Evolutionary conservation across 2,113 vertebrate species (phyloP).

Genomic region (Ranitomeya imitator): DNA sequence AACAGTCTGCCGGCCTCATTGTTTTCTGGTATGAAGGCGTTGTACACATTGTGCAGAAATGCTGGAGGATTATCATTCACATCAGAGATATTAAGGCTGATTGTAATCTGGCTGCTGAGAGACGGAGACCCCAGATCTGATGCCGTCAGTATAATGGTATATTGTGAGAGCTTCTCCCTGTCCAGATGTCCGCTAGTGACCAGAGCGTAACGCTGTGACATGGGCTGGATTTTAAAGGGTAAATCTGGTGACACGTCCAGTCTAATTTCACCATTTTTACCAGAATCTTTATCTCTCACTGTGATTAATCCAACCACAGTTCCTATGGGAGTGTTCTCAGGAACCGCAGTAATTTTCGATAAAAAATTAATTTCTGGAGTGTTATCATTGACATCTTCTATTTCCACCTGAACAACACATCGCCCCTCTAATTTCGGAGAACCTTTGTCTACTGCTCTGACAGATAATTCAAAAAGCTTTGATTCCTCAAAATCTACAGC

Average conservation of each 20-base stretch:
- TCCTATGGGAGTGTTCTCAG: conserved; percentile 66
- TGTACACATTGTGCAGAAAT: conserved; percentile 63
- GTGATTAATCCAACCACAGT: conserved; percentile 72
- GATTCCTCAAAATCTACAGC: conserved; percentile 69
- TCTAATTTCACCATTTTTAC: conserved; percentile 67
- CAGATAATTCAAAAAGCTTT: conserved; percentile 63
- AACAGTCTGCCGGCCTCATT: conserved; percentile 59
- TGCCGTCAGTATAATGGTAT: conserved; percentile 62
- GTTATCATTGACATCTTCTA: conserved; percentile 74
- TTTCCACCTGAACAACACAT: conserved; percentile 65
- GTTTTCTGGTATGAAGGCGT: conserved; percentile 63
- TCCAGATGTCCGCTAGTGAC: conserved; percentile 64
- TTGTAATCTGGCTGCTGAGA: conserved; percentile 60
- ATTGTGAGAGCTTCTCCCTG: conserved; percentile 63
- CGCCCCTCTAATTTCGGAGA: conserved; percentile 65
- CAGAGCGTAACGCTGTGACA: conserved; percentile 66
- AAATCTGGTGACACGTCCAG: conserved; percentile 56
- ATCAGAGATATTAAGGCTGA: conserved; percentile 65
- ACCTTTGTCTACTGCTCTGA: conserved; percentile 70
- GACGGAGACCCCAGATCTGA: conserved; percentile 63
- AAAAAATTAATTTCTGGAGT: conserved; percentile 72
- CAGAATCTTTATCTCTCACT: conserved; percentile 71
- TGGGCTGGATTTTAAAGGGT: conserved; percentile 69
- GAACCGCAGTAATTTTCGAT: conserved; percentile 62
- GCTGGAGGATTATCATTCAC: conserved; percentile 71